Evolutionary conservation across 2,113 vertebrate genomes (phyloP).

Genomic region (Pygoscelis antarcticus): DNA sequence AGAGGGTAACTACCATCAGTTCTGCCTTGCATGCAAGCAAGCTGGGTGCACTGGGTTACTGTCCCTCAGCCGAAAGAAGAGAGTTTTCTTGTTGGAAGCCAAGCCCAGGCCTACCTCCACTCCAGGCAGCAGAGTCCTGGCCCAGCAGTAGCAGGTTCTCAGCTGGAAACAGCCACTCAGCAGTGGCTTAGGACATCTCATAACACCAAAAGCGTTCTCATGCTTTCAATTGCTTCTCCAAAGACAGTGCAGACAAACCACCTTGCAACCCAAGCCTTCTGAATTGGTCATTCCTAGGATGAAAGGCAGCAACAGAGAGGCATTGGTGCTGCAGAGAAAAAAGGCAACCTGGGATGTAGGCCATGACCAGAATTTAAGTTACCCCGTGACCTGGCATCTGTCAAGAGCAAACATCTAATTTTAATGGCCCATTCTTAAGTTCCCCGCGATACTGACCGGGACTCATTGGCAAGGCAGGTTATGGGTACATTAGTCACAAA

Average conservation of each 20-base stretch:
- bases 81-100: not conserved
- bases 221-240: not conserved
- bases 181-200: not conserved
- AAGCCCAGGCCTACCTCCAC: not conserved
- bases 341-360: too few species aligned
- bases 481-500: not conserved
- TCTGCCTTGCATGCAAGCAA: not conserved
- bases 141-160: not conserved
- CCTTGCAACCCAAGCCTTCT: not conserved
- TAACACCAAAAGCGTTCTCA: not conserved
- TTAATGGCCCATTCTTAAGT: not conserved
- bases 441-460: accelerated
- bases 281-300: not conserved
- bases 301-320: not conserved
- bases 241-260: accelerated
- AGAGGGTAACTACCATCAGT: not conserved
- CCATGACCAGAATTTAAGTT: not conserved
- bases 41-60: not conserved
- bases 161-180: not conserved
- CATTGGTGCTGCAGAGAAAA: not conserved
- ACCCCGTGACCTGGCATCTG: not conserved
- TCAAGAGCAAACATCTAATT: not conserved
- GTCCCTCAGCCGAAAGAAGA: not conserved
- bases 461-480: not conserved
- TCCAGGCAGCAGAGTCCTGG: not conserved